Conservation (phyloP, 1,140 invertebrate genomes). For the Drosophila baimaii region DNA sequence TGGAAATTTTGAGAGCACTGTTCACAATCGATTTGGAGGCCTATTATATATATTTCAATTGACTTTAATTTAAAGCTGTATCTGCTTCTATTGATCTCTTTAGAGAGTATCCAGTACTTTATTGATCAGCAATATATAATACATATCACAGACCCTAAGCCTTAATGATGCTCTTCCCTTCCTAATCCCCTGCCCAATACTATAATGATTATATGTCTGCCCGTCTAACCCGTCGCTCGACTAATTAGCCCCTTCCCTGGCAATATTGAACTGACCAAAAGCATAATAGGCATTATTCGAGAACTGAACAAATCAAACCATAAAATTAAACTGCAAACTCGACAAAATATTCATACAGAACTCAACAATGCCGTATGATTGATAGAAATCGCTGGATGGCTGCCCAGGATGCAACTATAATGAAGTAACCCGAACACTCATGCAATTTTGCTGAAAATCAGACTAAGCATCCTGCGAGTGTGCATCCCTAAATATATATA, state of each 20-base stretch:
- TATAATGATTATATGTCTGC: background rate
- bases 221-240: background rate
- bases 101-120: background rate
- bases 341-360: conserved; percentile 59
- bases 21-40: too few relatives aligned
- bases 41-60: too few relatives aligned
- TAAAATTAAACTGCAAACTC: conserved; percentile 58
- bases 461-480: conserved; percentile 44
- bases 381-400: conserved; percentile 47
- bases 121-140: background rate
- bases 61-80: too few relatives aligned
- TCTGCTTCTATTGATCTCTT: too few relatives aligned
- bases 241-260: conserved; percentile 25
- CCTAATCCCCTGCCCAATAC: background rate
- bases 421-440: conserved; percentile 56
- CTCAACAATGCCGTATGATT: conserved; percentile 59
- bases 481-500: background rate
- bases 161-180: background rate
- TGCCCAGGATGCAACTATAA: conserved; percentile 44
- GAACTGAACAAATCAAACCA: conserved; percentile 48
- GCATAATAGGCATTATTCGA: conserved; percentile 17
- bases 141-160: background rate
- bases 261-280: conserved; percentile 26
- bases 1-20: too few relatives aligned
- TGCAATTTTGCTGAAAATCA: conserved; percentile 73